These are phyloP conservation scores for Apostichopus californicus DNA, from an alignment of 35 echinoderm and acorn worm species.

Conservation along the genomic window DNA sequence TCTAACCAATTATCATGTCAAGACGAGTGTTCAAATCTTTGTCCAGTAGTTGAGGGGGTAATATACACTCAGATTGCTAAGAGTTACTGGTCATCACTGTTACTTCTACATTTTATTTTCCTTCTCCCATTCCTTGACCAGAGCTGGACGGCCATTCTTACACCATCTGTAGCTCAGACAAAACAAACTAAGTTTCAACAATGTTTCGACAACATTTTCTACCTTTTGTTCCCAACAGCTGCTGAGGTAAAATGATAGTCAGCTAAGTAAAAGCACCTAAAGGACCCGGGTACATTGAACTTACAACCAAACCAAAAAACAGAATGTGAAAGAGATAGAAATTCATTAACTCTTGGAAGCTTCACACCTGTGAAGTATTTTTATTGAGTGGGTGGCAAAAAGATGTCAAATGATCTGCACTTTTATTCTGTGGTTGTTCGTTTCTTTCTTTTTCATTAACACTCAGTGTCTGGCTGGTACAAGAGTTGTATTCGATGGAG, in stretches of 20 bases:
- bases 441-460: not conserved
- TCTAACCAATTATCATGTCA: too few relatives aligned
- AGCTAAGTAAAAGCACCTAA: not conserved
- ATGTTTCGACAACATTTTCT: not conserved
- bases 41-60: too few relatives aligned
- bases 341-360: conserved; percentile 9
- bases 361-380: conserved; percentile 6
- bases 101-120: too few relatives aligned
- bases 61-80: too few relatives aligned
- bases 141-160: too few relatives aligned
- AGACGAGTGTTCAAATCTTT: too few relatives aligned
- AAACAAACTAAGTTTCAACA: too few relatives aligned
- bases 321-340: not conserved
- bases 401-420: not conserved
- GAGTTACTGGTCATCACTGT: too few relatives aligned
- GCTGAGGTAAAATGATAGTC: not conserved
- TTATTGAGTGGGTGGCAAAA: not conserved
- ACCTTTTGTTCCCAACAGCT: not conserved
- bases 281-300: not conserved
- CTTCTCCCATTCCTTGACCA: too few relatives aligned
- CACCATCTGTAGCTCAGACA: too few relatives aligned
- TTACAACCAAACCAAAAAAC: not conserved
- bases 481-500: not conserved
- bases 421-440: not conserved
- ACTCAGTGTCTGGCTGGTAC: not conserved